phyloP scores from a whole-genome alignment of 2,888 invertebrate species.

The Nineta flava region DNA sequence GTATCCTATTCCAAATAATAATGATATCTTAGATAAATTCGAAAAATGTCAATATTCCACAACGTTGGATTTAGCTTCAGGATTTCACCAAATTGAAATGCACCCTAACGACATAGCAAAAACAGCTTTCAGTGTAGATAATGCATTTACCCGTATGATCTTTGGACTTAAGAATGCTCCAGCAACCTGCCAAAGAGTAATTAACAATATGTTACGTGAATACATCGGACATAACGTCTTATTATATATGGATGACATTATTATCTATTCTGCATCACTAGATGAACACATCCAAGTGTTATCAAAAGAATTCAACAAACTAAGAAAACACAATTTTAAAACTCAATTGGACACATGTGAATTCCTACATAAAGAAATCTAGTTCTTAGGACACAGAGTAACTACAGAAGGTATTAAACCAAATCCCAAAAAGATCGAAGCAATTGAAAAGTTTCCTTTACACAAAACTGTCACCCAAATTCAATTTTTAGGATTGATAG shows the following conservation, averaged over 20 bases:
- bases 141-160: constrained; percentile 14
- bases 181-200: constrained; percentile 2
- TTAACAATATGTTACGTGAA: constrained; percentile 2
- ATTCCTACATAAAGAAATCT: constrained; percentile 12
- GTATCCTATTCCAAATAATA: constrained; percentile 16
- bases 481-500: constrained; percentile 11
- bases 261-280: constrained; percentile 12
- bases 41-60: constrained; percentile 18
- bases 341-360: constrained; percentile 12
- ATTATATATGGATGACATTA: constrained; percentile 15
- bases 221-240: background rate
- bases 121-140: constrained; percentile 17
- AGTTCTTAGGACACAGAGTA: constrained; percentile 16
- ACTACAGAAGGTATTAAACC: constrained; percentile 15
- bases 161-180: background rate
- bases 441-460: constrained; percentile 12
- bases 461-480: constrained; percentile 13
- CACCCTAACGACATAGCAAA: constrained; percentile 14
- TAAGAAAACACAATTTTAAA: constrained; percentile 9
- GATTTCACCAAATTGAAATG: constrained; percentile 20
- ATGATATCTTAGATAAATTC: constrained; percentile 19
- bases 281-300: constrained; percentile 11
- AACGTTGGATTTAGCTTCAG: constrained; percentile 18
- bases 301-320: constrained; percentile 9
- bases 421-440: constrained; percentile 14